Evolutionary conservation across 2,797 vertebrate species (phyloP), one percentile per base, ranked within the genome.

Genomic region (Carduelis carduelis): DNA sequence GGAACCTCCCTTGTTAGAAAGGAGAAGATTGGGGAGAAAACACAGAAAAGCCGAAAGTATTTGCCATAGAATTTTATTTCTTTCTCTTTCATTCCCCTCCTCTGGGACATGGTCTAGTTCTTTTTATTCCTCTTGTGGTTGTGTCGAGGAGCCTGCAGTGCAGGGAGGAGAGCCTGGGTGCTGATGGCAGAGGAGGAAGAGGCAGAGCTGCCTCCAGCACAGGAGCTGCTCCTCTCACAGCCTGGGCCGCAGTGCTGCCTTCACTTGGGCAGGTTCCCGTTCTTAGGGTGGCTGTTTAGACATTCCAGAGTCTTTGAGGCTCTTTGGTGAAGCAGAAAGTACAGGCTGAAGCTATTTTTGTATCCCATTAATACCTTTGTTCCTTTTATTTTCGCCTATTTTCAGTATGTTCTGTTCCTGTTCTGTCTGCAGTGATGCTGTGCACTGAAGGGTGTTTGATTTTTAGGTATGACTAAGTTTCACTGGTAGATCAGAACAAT

Each of bases 41-140:
- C 37, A 39, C 14, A 64, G 49, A 75, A 89, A 90, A 83, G 47
- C 68, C 70, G 59, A 26, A 90, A 57, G 30, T 69, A 82, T 70
- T 83, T 39, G 55, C 87, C 63, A 9, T 34, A 57, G 52, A 59
- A 61, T 93, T 83, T 90, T 77, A 71, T 91, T 88, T 90, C 87
- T 88, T 21, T 63, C 74, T 74, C 89, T 91, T 92, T 93, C 77
- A 60, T 95, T 89, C n/a, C 30, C 37, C 86, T 83, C 94, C 59
- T 83, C 24, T 69, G 57, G 74, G 94, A 93, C n/a, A 35, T 22
- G 52, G 93, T 95, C 95, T 60, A 57, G 88, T 93, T 90, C 90
- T 96, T 75, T 94, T 91, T 82, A 80, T 95, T 77, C 82, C 76
- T 53, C 49, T 87, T 60, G 68, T 78, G 92, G 82, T 69, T 57